These are phyloP conservation scores for Palythoa grandis DNA, from an alignment of 92 coral and sea anemone species.

Conservation along the genomic window DNA sequence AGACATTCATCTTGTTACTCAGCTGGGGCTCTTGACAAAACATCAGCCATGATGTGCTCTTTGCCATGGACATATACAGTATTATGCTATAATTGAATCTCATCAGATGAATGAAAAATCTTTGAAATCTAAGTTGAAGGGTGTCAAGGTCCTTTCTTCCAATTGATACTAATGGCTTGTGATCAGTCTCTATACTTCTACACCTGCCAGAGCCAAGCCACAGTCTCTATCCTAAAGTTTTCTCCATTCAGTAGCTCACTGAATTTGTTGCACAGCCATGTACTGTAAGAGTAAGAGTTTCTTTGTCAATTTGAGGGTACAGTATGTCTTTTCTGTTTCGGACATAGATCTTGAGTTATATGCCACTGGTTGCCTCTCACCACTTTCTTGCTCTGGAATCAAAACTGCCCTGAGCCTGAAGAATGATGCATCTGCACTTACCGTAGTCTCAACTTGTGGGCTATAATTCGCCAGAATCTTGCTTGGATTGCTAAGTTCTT, in stretches of 20 bases:
- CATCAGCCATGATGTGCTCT: constrained; percentile 33
- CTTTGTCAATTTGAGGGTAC: constrained; percentile 63
- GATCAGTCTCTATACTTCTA: no score
- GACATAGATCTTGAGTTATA: constrained; percentile 51
- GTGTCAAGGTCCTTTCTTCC: constrained; percentile 31
- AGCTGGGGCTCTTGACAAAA: constrained; percentile 58
- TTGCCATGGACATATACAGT: constrained; percentile 51
- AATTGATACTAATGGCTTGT: constrained; percentile 51
- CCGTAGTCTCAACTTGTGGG: constrained; percentile 35
- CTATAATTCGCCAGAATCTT: constrained; percentile 39
- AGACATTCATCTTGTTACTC: not conserved
- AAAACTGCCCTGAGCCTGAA: constrained; percentile 47
- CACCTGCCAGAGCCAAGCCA: no score
- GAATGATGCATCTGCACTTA: constrained; percentile 43
- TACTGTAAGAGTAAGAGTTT: constrained; percentile 56
- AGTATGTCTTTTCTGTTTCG: constrained; percentile 49
- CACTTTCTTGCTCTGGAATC: not conserved
- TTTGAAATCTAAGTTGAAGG: constrained; percentile 52
- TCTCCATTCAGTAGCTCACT: constrained; percentile 46
- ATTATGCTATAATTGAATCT: constrained; percentile 52
- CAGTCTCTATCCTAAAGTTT: constrained; percentile 46
- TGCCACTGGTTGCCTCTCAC: constrained; percentile 47
- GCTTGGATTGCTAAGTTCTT: constrained; percentile 9
- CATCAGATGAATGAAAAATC: constrained; percentile 57
- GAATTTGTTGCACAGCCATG: constrained; percentile 53